Evolutionary conservation across 2,888 invertebrate genomes (phyloP), one percentile per base, ranked within the genome.

Genomic region (Heliconius aoede): DNA sequence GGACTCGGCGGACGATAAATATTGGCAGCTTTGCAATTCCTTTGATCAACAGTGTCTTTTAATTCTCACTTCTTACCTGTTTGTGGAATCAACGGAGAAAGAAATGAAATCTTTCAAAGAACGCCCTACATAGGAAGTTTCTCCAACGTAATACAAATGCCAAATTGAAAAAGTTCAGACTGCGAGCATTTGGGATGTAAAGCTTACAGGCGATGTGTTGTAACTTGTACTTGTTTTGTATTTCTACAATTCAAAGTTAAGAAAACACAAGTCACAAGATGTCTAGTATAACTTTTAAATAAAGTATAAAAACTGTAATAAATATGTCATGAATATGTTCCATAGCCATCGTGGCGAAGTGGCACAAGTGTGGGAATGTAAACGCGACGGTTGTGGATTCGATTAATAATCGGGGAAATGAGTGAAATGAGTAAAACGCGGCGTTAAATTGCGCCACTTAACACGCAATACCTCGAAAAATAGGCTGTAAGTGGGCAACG

Each of bases 61-160:
- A 72, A 83, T 82, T 78, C 80, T 78, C 83, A 83, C 85, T 85
- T 83, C 84, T 83, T 82, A 86, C 86, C 84, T 88, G 88, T 89
- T 89, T 89, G 88, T 86, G 85, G 88, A 90, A 89, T 88, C 88
- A 61, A 62, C 15, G 62, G 60, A 60, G 72, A 76, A 72, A 65
- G 72, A 76, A 65, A 60, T 28, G 64, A 40, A 36, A 62, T 26
- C 58, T 72, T 9, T 55, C 28, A 55, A 76, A 74, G 65, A 69
- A 46, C 21, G 58, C 46, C 72, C 65, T 71, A 26, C 24, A 36
- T 15, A 58, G 26, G 30, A 76, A 76, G 73, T 61, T 72, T 72
- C 69, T 65, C 55, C 61, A 74, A 67, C 72, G 64, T 76, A 60
- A 73, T 73, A 77, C 71, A 76, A 73, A 79, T 77, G 65, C 67